Conservation (phyloP, 2,888 invertebrate genomes). For the Hydriomena furcata region DNA sequence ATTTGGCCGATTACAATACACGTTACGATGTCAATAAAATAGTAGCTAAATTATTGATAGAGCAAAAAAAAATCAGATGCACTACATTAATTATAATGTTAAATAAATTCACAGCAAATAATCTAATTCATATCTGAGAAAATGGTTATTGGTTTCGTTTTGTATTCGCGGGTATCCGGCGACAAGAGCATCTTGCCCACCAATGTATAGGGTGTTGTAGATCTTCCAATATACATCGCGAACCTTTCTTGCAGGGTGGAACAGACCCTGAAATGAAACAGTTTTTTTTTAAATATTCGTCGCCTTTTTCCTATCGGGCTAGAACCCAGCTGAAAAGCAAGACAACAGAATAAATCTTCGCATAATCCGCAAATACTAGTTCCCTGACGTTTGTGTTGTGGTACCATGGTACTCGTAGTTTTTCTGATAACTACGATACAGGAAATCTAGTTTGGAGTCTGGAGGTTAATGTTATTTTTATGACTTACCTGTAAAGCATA, state of each 20-base stretch:
- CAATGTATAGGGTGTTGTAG: slow-evolving; percentile 99
- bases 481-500: slow-evolving; percentile 97
- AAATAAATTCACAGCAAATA: slow-evolving; percentile 89
- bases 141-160: slow-evolving; percentile 97
- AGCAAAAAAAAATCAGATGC: slow-evolving; percentile 33
- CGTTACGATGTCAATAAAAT: slow-evolving; percentile 6
- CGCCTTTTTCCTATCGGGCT: too few relatives aligned
- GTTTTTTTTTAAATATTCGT: not conserved
- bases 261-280: slow-evolving; percentile 90
- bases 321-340: too few relatives aligned
- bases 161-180: slow-evolving; percentile 98
- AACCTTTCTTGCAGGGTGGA: slow-evolving; percentile 99
- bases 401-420: too few relatives aligned
- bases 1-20: not conserved
- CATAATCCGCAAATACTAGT: too few relatives aligned
- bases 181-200: slow-evolving; percentile 98
- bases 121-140: slow-evolving; percentile 96
- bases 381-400: too few relatives aligned
- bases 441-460: too few relatives aligned
- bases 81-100: slow-evolving; percentile 31
- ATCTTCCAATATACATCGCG: slow-evolving; percentile 99
- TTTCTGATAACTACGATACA: too few relatives aligned
- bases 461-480: too few relatives aligned
- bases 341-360: too few relatives aligned
- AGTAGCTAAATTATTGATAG: not conserved